These are phyloP conservation scores for Calonectris borealis DNA, from an alignment of 2,113 vertebrate species.

Conservation along the genomic window DNA sequence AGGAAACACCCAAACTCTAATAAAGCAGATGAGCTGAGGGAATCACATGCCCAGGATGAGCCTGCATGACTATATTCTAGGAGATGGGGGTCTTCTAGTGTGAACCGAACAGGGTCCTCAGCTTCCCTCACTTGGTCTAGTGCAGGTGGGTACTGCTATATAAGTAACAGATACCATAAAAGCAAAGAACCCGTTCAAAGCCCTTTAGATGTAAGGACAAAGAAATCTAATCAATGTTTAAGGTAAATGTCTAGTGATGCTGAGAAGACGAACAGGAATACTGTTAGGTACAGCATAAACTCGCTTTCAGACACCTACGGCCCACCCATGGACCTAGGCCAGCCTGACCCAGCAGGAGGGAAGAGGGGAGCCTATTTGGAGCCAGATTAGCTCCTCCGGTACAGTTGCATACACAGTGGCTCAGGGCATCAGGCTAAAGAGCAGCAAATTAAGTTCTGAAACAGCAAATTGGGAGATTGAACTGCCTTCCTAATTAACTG, in stretches of 20 bases:
- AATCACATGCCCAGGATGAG: fast-evolving
- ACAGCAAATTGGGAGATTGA: background rate
- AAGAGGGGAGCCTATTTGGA: background rate
- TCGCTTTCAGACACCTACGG: background rate
- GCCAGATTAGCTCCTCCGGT: background rate
- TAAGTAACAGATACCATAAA: background rate
- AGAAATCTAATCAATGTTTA: background rate
- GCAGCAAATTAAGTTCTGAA: background rate
- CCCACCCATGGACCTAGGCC: background rate
- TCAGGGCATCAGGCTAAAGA: background rate
- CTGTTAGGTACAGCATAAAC: background rate
- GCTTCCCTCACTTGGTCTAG: background rate
- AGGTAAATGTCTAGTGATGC: background rate
- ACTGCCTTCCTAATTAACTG: background rate
- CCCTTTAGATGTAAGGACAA: background rate
- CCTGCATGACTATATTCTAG: background rate
- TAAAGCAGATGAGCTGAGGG: background rate
- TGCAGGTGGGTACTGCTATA: background rate
- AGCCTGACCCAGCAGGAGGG: background rate
- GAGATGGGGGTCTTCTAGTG: background rate
- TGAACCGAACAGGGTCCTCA: background rate
- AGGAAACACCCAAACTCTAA: background rate
- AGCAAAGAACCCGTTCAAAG: background rate
- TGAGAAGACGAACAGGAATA: background rate
- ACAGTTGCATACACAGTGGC: background rate